These are phyloP conservation scores for Scatophagus argus DNA, from an alignment of 2,113 vertebrate genomes.

Conservation along the genomic window DNA sequence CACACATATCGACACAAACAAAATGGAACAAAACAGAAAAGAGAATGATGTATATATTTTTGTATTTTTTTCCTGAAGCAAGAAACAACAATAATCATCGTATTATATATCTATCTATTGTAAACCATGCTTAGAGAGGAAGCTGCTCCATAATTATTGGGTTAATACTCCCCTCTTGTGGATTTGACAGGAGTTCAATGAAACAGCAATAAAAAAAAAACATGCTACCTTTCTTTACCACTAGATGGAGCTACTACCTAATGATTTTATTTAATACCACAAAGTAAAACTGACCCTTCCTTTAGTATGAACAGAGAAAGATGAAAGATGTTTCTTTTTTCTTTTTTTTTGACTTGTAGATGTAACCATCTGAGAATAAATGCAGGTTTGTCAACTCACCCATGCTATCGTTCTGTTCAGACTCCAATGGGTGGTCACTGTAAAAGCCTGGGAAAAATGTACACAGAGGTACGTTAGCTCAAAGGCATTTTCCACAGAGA, in stretches of 20 bases:
- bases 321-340: too few relatives aligned
- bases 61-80: not conserved
- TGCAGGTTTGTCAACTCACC: constrained; percentile 68
- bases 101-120: too few relatives aligned
- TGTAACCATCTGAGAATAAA: not conserved
- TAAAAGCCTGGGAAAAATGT: constrained; percentile 81
- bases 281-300: too few relatives aligned
- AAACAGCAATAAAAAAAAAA: not conserved
- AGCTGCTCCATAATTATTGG: not conserved
- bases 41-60: too few relatives aligned
- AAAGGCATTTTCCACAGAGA: not conserved
- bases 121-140: not conserved
- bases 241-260: constrained; percentile 56
- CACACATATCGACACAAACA: not conserved
- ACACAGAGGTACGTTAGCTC: not conserved
- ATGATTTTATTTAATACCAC: not conserved
- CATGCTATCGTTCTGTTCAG: constrained; percentile 76
- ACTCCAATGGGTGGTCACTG: constrained; percentile 81
- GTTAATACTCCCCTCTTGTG: constrained; percentile 71
- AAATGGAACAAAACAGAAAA: not conserved
- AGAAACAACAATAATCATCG: not conserved
- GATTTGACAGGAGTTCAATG: not conserved
- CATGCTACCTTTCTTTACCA: not conserved
- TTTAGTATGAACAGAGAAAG: too few relatives aligned
- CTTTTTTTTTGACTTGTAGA: too few relatives aligned